Base-by-base conservation (phyloP, 2,888 invertebrate genomes). In the Psylliodes chrysocephalus region DNA sequence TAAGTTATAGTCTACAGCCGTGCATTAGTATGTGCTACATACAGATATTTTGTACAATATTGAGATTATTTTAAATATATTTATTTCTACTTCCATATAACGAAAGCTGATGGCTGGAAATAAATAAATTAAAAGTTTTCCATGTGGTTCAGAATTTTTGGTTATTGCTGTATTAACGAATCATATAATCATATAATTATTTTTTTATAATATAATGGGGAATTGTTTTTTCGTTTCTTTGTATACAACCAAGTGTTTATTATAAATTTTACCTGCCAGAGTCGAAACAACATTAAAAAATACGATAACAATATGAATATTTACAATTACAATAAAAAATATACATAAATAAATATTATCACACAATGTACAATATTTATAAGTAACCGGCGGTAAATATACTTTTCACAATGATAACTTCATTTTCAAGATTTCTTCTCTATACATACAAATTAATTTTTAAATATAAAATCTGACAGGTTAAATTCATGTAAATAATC, bases 291-390 rank as follows among this genome's bases (percentile, higher is more conserved):
- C 15, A 15, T 17, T 42, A 18, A 42, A 42, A 42, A 42, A 42
- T 42, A 42, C 12, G 18, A 42, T 42, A 42, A 8, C 12, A 38
- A 2, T 42, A 2, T 18, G 3, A 42, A 18, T 42, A 42, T 42
- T 18, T 42, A 42, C 42, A 42, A 42, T 10, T 42, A 8, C 15
- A 15, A 18, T 42, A 42, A 42, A 5, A 18, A 42, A 17, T 42
- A 42, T 42, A 42, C 15, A 42, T 18, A 42, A 42, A 42, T 42
- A 42, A 38, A n/a, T 33, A 33, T 42, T 35, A 42, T 18, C 42
- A 42, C 17, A 42, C 12, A 42, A 42, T 42, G 10, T 42, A 42
- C 42, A 42, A 42, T 42, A 12, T 42, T 18, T 38, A 38, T 38
- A 38, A 10, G 10, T 38, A 38, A 4, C 10, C 8, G 15, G 38